Conservation (phyloP, 2,113 vertebrate genomes). For the Cathartes aura region DNA sequence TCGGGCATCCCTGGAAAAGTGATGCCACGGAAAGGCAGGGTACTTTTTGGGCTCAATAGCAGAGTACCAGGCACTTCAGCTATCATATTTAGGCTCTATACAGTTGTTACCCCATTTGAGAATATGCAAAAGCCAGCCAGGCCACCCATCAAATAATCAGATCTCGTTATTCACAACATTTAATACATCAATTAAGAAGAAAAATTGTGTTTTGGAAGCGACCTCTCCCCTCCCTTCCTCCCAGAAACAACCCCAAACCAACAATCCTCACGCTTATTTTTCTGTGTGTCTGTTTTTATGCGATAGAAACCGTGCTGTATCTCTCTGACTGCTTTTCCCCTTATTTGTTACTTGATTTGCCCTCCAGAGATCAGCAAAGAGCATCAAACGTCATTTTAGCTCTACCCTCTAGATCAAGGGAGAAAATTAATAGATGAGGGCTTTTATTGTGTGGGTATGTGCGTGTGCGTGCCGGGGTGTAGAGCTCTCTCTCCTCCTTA, state of each 20-base stretch:
- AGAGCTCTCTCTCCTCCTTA: neutral
- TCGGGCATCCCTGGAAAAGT: rapidly evolving
- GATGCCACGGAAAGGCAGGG: neutral
- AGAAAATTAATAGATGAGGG: constrained; percentile 60
- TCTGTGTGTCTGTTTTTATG: neutral
- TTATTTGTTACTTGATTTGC: constrained; percentile 73
- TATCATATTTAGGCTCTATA: neutral
- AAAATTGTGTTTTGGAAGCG: rapidly evolving
- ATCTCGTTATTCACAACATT: neutral
- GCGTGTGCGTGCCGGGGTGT: neutral
- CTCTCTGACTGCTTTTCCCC: constrained; percentile 15
- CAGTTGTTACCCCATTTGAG: neutral
- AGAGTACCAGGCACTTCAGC: neutral
- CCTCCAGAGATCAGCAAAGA: constrained; percentile 65
- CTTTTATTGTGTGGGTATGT: neutral
- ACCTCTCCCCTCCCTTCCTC: neutral
- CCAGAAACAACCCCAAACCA: neutral
- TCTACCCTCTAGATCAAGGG: constrained; percentile 37
- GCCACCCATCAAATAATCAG: neutral
- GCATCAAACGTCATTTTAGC: constrained; percentile 44
- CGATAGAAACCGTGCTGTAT: neutral
- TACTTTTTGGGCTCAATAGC: rapidly evolving
- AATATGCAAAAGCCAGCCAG: neutral
- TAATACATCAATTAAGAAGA: neutral
- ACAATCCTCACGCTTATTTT: neutral